Evolutionary conservation across 92 coral and sea anemone species (phyloP), one percentile per base, ranked within the genome.

Genomic region (Porites cylindrica): DNA sequence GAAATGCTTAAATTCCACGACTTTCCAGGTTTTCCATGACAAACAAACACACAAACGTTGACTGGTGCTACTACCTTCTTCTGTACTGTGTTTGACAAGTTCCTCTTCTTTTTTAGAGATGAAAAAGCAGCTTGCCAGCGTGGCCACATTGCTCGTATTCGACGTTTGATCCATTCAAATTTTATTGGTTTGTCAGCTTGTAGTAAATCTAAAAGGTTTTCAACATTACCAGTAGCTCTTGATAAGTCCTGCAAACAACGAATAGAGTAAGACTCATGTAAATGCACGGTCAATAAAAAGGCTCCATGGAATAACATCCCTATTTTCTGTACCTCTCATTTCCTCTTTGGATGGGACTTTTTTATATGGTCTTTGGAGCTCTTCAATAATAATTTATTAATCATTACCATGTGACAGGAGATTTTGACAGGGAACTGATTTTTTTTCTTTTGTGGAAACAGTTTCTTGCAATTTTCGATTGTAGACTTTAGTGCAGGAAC

Each of bases 91-190:
- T 84, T 79, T 13, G 92, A 61, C 14, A 89, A 78, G 82, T 97
- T 86, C 65, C 68, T 86, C 60, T 79, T 90, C 6, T 64, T 89
- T 71, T 89, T 88, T 62, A 93, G 47, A 13, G 82, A 76, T 9
- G 79, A 60, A 65, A 81, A 53, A 4, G 96, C 97, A 19, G 83
- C 82, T 52, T 72, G 87, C 99, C 99, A 97, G 20, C 94, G 84
- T 51, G 95, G 88, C 96, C 96, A 97, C 98, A 97, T 97, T 10
- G 80, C 51, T 7, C 26, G 38, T 17, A 95, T 91, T 68, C 99
- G 82, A 18, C 68, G 62, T 76, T 94, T 91, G n/a, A 97, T 95
- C 99, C 99, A 97, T 26, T 85, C 83, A 76, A 95, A 94, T 73
- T 95, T 95, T 71, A 86, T 69, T 2, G 91, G 81, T 18, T 89